A percentile compares a stretch with the other conserved stretches of the same genome.
Evolutionary conservation across 2,888 invertebrate genomes (phyloP).

Genomic region (Nebria brevicollis): DNA sequence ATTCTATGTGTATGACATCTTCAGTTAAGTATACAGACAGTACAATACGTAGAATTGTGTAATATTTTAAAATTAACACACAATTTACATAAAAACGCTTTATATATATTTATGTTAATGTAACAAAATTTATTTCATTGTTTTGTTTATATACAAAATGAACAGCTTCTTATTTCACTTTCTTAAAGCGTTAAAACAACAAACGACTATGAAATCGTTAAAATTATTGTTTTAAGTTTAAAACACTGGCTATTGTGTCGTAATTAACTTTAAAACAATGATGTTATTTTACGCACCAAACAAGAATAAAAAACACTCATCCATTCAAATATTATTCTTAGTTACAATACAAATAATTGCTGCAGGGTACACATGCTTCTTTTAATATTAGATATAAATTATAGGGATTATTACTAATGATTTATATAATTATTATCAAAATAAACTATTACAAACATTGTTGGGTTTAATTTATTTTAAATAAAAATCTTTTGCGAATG

Average conservation of each 20-base stretch:
- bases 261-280: background rate
- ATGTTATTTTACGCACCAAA: background rate
- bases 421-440: too few species aligned
- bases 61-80: background rate
- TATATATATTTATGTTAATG: slow-evolving; percentile 1
- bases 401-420: too few species aligned
- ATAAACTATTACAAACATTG: too few species aligned
- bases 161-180: background rate
- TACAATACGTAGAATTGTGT: background rate
- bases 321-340: too few species aligned
- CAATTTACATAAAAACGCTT: background rate
- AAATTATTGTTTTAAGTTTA: background rate
- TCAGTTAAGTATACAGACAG: background rate
- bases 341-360: too few species aligned
- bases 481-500: too few species aligned
- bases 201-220: background rate
- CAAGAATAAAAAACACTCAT: background rate
- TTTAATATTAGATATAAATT: too few species aligned
- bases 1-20: background rate
- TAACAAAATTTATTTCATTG: background rate
- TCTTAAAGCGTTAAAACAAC: background rate
- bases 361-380: too few species aligned
- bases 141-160: background rate
- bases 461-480: too few species aligned
- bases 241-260: background rate